Base-by-base conservation (phyloP, 2,797 vertebrate genomes). In the Argentina silus region DNA sequence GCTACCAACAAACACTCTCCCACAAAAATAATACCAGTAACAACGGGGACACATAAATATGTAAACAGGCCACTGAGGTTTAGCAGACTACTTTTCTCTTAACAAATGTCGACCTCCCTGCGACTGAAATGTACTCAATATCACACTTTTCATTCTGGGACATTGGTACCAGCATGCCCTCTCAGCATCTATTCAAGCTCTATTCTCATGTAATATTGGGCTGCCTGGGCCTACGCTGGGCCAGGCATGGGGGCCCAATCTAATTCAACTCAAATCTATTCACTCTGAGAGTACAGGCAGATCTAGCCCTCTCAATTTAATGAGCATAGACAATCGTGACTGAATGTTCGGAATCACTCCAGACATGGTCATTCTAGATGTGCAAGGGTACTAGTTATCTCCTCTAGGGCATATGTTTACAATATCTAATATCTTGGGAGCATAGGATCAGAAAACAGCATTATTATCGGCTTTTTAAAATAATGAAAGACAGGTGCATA, bases 121-220 rank as follows among this genome's bases (percentile, higher is more conserved):
- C 62, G 48, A 69, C 61, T 65, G 51, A 60, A 57, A 71, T 45
- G 36, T 19, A 56, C 59, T 23, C 59, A 45, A 65, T 70, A 75
- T 74, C 77, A 75, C 27, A 80, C 65, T 74, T 68, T 71, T 70
- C 64, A 83, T 85, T 83, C 78, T 75, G 83, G 81, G 80, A 72
- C 27, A n/a, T 27, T 51, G 65, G 72, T 78, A 81, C 47, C 62
- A 69, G 74, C 44, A 23, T 59, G 79, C 78, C 42, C 53, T 9
- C 78, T 81, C 77, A 78, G 81, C 83, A 78, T 43, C 59, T 63
- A 67, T 67, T 67, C 59, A 67, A 69, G 50, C 67, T 72, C 71
- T 47, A 72, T 82, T 62, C 64, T 74, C 55, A 6, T 63, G 61
- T 69, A 70, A 75, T 76, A 71, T 68, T 74, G 74, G 70, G 75